These are phyloP conservation scores for Columba livia DNA, from an alignment of 2,113 vertebrate species.

Conservation along the genomic window DNA sequence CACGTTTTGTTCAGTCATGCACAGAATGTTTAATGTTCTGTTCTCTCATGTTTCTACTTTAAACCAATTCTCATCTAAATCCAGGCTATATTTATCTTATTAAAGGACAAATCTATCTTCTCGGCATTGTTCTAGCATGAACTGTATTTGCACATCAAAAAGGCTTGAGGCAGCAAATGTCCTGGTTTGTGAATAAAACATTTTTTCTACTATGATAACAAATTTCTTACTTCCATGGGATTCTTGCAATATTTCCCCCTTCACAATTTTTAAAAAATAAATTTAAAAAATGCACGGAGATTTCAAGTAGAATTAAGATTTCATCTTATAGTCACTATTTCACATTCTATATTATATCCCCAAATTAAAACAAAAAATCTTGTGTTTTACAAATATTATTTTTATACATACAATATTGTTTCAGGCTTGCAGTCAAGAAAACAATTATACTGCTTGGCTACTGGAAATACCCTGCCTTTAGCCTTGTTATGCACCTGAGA, in stretches of 20 bases:
- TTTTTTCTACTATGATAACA: neutral
- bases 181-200: neutral
- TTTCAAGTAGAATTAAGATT: conserved; percentile 1
- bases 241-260: neutral
- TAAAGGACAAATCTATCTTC: neutral
- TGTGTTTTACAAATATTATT: conserved; percentile 31
- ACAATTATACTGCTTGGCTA: conserved; percentile 24
- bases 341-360: conserved; percentile 22
- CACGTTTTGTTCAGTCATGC: neutral
- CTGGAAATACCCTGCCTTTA: conserved; percentile 60
- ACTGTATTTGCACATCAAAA: neutral
- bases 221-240: neutral
- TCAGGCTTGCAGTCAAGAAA: conserved; percentile 40
- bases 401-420: conserved; percentile 46
- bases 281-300: neutral
- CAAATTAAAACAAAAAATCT: neutral
- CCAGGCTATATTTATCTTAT: neutral
- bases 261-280: conserved; percentile 1
- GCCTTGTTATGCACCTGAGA: conserved; percentile 57
- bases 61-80: conserved; percentile 14
- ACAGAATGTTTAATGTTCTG: neutral
- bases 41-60: neutral
- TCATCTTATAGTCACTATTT: conserved; percentile 13
- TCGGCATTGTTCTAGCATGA: neutral
- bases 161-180: neutral